A percentile compares a stretch with the other conserved stretches of the same genome.
Evolutionary conservation across 2,888 invertebrate species (phyloP).

Genomic region (Chloromyia formosa): DNA sequence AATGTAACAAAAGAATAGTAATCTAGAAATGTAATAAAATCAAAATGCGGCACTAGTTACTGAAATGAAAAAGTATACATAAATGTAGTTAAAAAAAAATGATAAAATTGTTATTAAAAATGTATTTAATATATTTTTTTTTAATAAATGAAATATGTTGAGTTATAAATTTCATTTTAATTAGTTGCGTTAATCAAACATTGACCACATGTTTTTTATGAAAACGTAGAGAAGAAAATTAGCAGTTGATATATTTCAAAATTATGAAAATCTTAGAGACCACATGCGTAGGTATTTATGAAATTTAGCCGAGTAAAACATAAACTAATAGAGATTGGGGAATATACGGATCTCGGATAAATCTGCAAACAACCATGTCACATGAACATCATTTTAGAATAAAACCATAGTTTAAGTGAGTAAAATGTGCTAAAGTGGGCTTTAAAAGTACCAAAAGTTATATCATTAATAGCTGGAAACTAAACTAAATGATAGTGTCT

Average conservation of each 20-base stretch:
- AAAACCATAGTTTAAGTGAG: not conserved
- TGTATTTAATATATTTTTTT: not conserved
- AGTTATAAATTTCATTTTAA: not conserved
- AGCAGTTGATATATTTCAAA: constrained; percentile 2
- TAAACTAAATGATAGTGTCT: not conserved
- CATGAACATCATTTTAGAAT: constrained; percentile 15
- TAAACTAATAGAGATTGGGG: not conserved
- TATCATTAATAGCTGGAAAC: not conserved
- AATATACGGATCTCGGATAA: not conserved
- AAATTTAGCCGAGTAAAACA: not conserved
- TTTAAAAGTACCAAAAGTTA: not conserved
- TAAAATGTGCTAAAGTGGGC: constrained; percentile 21
- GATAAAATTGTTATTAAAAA: not conserved
- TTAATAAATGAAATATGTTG: not conserved
- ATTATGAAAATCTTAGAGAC: no score
- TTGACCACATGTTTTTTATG: constrained; percentile 42
- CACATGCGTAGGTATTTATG: not conserved
- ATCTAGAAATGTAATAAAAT: no score
- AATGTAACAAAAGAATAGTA: not conserved
- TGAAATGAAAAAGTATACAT: not conserved
- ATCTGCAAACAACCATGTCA: constrained; percentile 3
- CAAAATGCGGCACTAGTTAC: no score
- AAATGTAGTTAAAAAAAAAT: constrained; percentile 16
- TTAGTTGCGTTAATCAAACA: constrained; percentile 14
- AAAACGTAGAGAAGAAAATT: not conserved